A percentile compares a stretch with the other conserved stretches of the same genome.
These are phyloP conservation scores for Calliopum simillimum DNA, from an alignment of 2,888 invertebrate genomes.

Conservation along the genomic window DNA sequence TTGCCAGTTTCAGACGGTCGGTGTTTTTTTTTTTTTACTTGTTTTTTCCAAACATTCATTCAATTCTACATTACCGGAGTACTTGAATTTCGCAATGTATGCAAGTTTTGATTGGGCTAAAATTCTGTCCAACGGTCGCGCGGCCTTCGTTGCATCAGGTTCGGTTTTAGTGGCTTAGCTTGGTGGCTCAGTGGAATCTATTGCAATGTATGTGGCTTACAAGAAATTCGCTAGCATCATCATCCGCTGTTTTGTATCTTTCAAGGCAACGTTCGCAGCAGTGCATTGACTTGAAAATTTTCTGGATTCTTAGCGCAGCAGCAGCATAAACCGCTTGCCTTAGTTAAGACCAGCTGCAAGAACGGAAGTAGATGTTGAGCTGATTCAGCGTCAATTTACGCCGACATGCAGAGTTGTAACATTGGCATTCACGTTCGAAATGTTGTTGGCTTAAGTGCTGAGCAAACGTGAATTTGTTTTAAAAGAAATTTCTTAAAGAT, in stretches of 20 bases:
- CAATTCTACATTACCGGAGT: not conserved
- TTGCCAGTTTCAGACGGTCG: too few relatives aligned
- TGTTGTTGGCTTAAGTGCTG: too few relatives aligned
- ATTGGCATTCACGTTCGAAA: too few relatives aligned
- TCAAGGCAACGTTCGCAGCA: constrained; percentile 6
- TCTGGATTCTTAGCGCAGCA: not conserved
- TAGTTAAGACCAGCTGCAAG: constrained; percentile 6
- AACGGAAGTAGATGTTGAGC: constrained; percentile 13
- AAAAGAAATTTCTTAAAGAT: too few relatives aligned
- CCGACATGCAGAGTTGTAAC: too few relatives aligned
- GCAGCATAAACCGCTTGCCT: not conserved
- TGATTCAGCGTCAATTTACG: too few relatives aligned
- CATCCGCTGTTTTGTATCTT: constrained; percentile 1
- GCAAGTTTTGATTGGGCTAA: not conserved
- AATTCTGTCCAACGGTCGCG: not conserved
- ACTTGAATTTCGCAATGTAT: constrained; percentile 9
- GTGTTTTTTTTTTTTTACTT: constrained; percentile 23
- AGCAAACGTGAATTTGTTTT: too few relatives aligned
- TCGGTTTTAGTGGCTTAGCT: not conserved
- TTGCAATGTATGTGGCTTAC: too few relatives aligned
- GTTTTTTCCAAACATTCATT: too few relatives aligned
- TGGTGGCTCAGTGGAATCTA: constrained; percentile 1
- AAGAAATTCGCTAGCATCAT: not conserved
- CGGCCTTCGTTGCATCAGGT: constrained; percentile 1
- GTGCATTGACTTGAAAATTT: constrained; percentile 29